These are phyloP conservation scores for Falco punctatus DNA, from an alignment of 2,113 vertebrate genomes.

Conservation along the genomic window DNA sequence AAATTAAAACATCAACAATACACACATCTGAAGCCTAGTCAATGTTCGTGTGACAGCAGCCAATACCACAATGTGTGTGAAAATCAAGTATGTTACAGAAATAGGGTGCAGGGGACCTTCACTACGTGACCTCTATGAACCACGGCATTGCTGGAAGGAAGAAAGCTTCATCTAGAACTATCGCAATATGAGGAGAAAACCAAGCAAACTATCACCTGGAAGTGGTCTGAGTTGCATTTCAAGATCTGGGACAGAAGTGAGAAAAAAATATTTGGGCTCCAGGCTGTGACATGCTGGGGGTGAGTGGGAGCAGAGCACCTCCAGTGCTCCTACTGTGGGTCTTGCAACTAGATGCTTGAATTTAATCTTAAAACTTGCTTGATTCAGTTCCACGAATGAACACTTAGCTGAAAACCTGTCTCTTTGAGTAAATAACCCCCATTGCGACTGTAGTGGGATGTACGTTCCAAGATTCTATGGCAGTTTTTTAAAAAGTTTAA, in stretches of 20 bases:
- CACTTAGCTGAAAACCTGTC: not conserved
- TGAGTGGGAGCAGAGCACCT: not conserved
- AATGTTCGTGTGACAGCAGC: not conserved
- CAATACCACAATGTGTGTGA: not conserved
- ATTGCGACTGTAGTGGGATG: not conserved
- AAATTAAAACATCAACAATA: not conserved
- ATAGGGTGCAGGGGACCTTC: not conserved
- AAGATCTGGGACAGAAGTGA: not conserved
- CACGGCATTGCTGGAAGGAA: not conserved
- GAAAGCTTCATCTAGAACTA: not conserved
- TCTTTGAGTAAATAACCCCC: not conserved
- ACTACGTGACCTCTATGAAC: not conserved
- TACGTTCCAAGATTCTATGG: not conserved
- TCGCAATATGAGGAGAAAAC: not conserved
- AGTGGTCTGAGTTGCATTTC: not conserved
- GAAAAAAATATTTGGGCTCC: not conserved
- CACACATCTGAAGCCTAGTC: not conserved
- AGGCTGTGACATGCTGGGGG: rapidly evolving
- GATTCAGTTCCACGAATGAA: not conserved
- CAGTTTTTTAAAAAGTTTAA: not conserved
- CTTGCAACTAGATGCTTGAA: not conserved
- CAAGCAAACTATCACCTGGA: not conserved
- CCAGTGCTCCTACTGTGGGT: not conserved
- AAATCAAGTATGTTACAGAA: not conserved
- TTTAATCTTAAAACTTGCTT: not conserved